phyloP scores from a whole-genome alignment of 2,797 vertebrate genomes.

The Propithecus perrieri region DNA sequence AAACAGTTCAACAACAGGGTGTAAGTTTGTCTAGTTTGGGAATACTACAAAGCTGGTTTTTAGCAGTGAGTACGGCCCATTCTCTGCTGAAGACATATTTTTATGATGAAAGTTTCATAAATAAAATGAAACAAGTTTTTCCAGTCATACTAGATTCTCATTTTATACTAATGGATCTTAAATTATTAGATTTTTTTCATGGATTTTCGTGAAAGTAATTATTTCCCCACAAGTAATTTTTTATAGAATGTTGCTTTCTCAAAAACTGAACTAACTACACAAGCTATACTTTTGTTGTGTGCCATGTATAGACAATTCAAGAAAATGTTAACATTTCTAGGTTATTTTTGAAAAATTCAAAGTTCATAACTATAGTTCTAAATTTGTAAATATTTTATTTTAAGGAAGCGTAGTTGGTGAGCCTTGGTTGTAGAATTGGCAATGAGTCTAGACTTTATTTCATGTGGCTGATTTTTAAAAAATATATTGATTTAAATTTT shows the following conservation, averaged over 20 bases:
- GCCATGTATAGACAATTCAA: background rate
- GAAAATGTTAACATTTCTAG: background rate
- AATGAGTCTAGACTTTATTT: slow-evolving; percentile 24
- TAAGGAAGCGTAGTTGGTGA: background rate
- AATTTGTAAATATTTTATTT: slow-evolving; percentile 37
- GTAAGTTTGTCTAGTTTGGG: slow-evolving; percentile 88
- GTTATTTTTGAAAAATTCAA: slow-evolving; percentile 44
- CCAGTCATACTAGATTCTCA: background rate
- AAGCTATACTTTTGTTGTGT: background rate
- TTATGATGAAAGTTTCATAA: background rate
- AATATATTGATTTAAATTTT: slow-evolving; percentile 24
- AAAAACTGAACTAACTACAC: background rate
- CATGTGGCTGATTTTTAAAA: slow-evolving; percentile 19
- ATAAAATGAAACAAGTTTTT: slow-evolving; percentile 7
- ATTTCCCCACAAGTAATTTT: background rate
- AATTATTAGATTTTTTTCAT: background rate
- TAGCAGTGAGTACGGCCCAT: background rate
- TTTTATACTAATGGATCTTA: slow-evolving; percentile 22
- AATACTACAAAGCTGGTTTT: background rate
- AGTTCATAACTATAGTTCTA: slow-evolving; percentile 34
- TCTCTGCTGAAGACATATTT: slow-evolving; percentile 3
- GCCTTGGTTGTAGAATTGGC: background rate
- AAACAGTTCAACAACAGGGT: slow-evolving; percentile 88
- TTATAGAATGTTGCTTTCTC: background rate
- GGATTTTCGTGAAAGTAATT: slow-evolving; percentile 32